phyloP scores from a whole-genome alignment of 2,888 invertebrate species.

The Baronia brevicornis region DNA sequence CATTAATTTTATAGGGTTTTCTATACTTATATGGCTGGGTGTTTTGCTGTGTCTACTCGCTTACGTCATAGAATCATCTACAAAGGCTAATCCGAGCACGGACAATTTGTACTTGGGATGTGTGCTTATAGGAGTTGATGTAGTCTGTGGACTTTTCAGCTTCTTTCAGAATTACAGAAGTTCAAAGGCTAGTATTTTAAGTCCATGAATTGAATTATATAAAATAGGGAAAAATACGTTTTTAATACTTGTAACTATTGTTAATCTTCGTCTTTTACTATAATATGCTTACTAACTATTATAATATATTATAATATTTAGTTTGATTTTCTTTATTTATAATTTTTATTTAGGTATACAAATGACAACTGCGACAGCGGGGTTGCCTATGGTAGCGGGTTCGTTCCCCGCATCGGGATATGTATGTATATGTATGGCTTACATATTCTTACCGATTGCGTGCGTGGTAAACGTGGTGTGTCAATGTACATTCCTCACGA shows the following conservation, averaged over 20 bases:
- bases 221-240: too few species aligned
- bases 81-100: slow-evolving; percentile 89
- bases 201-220: slow-evolving; percentile 1
- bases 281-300: not conserved
- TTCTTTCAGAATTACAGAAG: slow-evolving; percentile 99
- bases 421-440: too few species aligned
- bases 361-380: too few species aligned
- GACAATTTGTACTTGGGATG: slow-evolving; percentile 97
- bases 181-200: slow-evolving; percentile 81
- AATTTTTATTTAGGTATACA: too few species aligned
- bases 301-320: slow-evolving; percentile 1
- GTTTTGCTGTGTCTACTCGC: slow-evolving; percentile 81
- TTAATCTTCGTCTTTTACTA: not conserved
- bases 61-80: slow-evolving; percentile 78
- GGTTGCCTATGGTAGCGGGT: too few species aligned
- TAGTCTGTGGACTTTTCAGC: slow-evolving; percentile 97
- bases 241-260: too few species aligned
- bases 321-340: not conserved
- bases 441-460: too few species aligned
- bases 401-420: too few species aligned
- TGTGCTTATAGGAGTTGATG: slow-evolving; percentile 93
- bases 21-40: slow-evolving; percentile 86
- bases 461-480: too few species aligned
- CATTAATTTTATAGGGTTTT: slow-evolving; percentile 76
- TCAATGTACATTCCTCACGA: too few species aligned